These are phyloP conservation scores for Ladona fulva DNA, from an alignment of 1,140 invertebrate species.

Conservation along the genomic window DNA sequence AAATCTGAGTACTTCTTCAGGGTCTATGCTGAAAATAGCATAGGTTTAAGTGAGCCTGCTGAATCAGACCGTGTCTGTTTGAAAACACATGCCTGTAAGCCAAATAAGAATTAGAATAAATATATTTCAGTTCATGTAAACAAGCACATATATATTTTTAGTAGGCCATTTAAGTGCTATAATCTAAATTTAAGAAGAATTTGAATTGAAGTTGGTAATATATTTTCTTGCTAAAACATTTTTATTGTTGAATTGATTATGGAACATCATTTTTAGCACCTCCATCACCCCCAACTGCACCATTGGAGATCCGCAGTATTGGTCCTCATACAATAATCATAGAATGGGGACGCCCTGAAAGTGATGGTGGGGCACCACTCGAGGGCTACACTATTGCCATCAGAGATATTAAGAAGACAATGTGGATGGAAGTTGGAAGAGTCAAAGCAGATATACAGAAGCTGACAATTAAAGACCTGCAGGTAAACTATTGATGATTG, in stretches of 20 bases:
- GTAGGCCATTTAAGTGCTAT: too few species aligned
- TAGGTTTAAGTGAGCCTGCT: slow-evolving; percentile 72
- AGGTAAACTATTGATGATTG: slow-evolving; percentile 34
- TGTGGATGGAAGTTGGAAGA: slow-evolving; percentile 93
- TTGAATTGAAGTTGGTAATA: too few species aligned
- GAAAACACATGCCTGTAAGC: slow-evolving; percentile 91
- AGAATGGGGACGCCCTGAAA: slow-evolving; percentile 89
- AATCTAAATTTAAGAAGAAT: too few species aligned
- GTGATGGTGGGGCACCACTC: slow-evolving; percentile 84
- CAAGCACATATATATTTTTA: too few species aligned
- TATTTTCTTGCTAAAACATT: too few species aligned
- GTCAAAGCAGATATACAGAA: slow-evolving; percentile 72
- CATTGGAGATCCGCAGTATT: slow-evolving; percentile 72
- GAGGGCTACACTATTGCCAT: slow-evolving; percentile 88
- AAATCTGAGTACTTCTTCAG: slow-evolving; percentile 83
- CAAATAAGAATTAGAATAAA: slow-evolving; percentile 11
- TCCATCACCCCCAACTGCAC: slow-evolving; percentile 80
- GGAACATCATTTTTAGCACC: slow-evolving; percentile 49
- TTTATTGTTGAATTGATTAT: too few species aligned
- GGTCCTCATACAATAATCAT: slow-evolving; percentile 76
- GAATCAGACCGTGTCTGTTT: slow-evolving; percentile 71
- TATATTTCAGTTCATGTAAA: too few species aligned
- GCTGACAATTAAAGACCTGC: slow-evolving; percentile 75
- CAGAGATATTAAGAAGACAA: slow-evolving; percentile 80
- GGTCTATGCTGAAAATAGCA: slow-evolving; percentile 82